Conservation (phyloP, 2,797 vertebrate genomes). For the Muraenolepis orangiensis region DNA sequence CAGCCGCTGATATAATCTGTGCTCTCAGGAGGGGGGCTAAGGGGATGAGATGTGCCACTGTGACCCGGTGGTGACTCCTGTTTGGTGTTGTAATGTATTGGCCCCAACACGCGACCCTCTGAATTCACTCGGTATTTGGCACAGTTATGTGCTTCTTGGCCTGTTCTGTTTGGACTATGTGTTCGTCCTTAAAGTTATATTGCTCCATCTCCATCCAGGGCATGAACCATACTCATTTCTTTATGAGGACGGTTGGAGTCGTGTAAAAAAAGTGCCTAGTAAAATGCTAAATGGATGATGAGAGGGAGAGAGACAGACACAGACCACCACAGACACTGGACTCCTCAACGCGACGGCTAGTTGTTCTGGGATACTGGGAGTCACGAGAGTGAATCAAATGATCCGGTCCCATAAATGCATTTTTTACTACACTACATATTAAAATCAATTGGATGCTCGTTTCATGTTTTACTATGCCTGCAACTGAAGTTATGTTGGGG, state of each 20-base stretch:
- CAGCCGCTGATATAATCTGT: not conserved
- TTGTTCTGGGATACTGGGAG: not conserved
- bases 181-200: not conserved
- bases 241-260: not conserved
- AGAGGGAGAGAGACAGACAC: not conserved
- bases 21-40: not conserved
- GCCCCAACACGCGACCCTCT: not conserved
- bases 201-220: not conserved
- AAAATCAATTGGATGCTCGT: not conserved
- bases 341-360: too few species aligned
- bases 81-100: not conserved
- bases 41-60: not conserved
- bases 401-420: not conserved
- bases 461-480: not conserved
- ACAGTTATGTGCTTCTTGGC: not conserved
- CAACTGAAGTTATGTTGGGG: not conserved
- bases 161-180: not conserved
- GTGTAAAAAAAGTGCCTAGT: not conserved
- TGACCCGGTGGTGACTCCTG: not conserved
- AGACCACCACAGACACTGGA: not conserved
- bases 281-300: not conserved
- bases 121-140: not conserved
- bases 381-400: not conserved
- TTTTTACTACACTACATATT: too few species aligned
- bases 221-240: not conserved